phyloP scores from a whole-genome alignment of 2,888 invertebrate genomes.

The Lithophane semibrunnea region DNA sequence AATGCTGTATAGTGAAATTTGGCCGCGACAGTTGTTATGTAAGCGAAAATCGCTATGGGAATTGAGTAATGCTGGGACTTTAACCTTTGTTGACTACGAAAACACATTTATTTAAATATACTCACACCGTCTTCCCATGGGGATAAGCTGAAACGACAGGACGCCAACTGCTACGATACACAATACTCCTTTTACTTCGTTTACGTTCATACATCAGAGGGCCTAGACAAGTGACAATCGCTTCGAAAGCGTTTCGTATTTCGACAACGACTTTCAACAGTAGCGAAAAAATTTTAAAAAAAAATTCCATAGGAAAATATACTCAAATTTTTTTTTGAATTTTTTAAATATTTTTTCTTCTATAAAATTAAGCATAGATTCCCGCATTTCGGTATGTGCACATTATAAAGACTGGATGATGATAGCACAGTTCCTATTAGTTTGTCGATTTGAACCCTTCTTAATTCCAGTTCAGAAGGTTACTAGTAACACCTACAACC shows the following conservation, averaged over 20 bases:
- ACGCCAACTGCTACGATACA: not conserved
- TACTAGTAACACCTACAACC: not conserved
- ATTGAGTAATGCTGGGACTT: not conserved
- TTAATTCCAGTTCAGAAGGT: not conserved
- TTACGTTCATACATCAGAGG: not conserved
- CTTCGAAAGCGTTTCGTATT: no score
- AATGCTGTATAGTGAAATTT: conserved; percentile 18
- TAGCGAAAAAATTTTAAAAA: no score
- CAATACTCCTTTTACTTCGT: not conserved
- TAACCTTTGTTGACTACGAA: not conserved
- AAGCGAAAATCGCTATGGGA: not conserved
- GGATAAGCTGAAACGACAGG: not conserved
- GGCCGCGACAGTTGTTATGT: not conserved
- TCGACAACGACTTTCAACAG: no score
- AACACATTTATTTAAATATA: not conserved
- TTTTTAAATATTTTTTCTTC: no score
- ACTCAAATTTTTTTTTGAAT: no score
- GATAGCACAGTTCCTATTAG: not conserved
- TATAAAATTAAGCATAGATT: no score
- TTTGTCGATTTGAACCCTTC: no score
- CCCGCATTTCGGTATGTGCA: no score
- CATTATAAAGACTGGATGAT: no score
- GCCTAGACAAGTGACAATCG: no score
- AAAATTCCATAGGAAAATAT: no score
- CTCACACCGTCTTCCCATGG: not conserved